Conservation (phyloP, 2,888 invertebrate species). For the Tipula confusa region DNA sequence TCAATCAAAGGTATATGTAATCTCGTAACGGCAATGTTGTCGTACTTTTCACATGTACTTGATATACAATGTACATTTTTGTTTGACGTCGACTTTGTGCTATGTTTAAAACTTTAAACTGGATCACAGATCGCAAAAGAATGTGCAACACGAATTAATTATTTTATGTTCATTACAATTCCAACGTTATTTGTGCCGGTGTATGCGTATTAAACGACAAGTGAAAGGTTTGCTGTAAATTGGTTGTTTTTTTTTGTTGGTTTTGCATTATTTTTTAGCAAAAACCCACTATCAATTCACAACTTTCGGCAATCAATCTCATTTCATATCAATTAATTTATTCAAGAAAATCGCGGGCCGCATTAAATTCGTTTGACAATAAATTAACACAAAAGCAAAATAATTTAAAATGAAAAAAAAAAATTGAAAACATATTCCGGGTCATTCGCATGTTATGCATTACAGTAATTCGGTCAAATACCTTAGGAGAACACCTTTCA, state of each 20-base stretch:
- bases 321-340: not conserved
- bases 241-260: no score
- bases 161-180: not conserved
- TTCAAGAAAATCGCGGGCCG: not conserved
- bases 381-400: not conserved
- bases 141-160: not conserved
- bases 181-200: not conserved
- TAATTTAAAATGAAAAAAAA: not conserved
- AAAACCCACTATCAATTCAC: not conserved
- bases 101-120: not conserved
- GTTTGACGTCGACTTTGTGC: no score
- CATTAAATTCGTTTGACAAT: not conserved
- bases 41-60: not conserved
- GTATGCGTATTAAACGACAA: not conserved
- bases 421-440: no score
- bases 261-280: not conserved
- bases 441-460: slow-evolving; percentile 3
- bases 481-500: not conserved
- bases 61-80: not conserved
- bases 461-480: slow-evolving; percentile 21
- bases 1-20: no score
- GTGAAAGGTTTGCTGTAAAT: not conserved
- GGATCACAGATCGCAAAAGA: not conserved
- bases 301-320: slow-evolving; percentile 20
- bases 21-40: not conserved